Evolutionary conservation across 2,797 vertebrate genomes (phyloP).

Genomic region (Neostethus bicornis): DNA sequence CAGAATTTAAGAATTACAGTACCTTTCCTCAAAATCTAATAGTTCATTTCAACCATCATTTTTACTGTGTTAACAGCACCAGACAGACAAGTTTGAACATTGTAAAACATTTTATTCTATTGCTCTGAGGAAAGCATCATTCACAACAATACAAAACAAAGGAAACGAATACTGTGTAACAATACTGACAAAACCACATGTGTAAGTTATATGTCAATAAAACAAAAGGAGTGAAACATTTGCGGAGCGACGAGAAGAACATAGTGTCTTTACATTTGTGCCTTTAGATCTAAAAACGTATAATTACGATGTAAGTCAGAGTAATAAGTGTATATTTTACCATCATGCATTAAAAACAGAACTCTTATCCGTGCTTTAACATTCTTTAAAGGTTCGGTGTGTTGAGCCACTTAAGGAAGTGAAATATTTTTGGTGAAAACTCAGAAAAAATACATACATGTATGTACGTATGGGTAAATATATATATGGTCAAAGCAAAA

Average conservation of each 20-base stretch:
- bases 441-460: too few species aligned
- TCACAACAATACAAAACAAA: constrained; percentile 67
- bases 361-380: neutral
- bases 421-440: constrained; percentile 14
- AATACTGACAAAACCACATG: constrained; percentile 50
- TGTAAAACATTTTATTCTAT: constrained; percentile 72
- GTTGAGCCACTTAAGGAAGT: constrained; percentile 14
- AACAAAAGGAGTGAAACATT: constrained; percentile 47
- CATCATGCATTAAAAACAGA: neutral
- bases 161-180: constrained; percentile 50
- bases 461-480: constrained; percentile 21
- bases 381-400: constrained; percentile 23
- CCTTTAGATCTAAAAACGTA: constrained; percentile 29
- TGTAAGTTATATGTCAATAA: constrained; percentile 23
- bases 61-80: neutral
- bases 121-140: constrained; percentile 71
- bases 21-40: neutral
- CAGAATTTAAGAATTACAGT: neutral
- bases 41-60: neutral
- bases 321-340: constrained; percentile 3
- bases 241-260: constrained; percentile 48
- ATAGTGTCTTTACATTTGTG: constrained; percentile 52
- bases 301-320: constrained; percentile 4
- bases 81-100: constrained; percentile 18
- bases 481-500: constrained; percentile 40